phyloP scores from a whole-genome alignment of 2,888 invertebrate species.

The Pelosia muscerda region DNA sequence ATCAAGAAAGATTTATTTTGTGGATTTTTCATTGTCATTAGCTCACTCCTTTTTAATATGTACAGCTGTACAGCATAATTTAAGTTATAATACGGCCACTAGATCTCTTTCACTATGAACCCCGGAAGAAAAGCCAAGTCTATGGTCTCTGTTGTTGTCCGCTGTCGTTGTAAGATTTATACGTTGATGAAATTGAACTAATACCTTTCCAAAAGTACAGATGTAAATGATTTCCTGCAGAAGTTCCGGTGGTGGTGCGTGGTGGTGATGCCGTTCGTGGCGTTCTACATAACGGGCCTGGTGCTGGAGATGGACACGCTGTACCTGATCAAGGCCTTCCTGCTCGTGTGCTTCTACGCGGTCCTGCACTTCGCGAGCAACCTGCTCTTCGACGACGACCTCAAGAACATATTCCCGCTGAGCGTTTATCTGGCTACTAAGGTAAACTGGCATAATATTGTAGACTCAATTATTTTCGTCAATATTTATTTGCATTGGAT shows the following conservation, averaged over 20 bases:
- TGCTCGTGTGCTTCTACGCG: conserved; percentile 90
- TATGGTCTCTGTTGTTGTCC: not conserved
- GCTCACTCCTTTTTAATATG: no score
- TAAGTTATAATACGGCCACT: not conserved
- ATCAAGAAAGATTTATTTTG: no score
- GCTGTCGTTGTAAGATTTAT: not conserved
- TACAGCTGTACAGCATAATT: no score
- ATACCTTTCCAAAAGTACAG: not conserved
- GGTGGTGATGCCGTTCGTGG: conserved; percentile 94
- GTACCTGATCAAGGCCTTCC: conserved; percentile 88
- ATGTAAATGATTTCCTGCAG: conserved; percentile 69
- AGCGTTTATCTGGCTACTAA: conserved; percentile 98
- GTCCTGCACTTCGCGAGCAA: conserved; percentile 91
- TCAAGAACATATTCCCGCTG: conserved; percentile 95
- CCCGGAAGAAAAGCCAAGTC: not conserved
- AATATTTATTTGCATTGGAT: no score
- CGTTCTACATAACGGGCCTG: conserved; percentile 95
- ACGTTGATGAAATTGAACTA: not conserved
- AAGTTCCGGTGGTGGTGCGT: conserved; percentile 95
- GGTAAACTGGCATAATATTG: no score
- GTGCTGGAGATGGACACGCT: conserved; percentile 91
- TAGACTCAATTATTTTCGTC: no score
- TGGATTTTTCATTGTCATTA: no score
- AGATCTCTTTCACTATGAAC: no score
- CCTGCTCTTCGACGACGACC: conserved; percentile 94